Evolutionary conservation across 1,140 invertebrate genomes (phyloP).

Genomic region (Pogonomyrmex californicus): DNA sequence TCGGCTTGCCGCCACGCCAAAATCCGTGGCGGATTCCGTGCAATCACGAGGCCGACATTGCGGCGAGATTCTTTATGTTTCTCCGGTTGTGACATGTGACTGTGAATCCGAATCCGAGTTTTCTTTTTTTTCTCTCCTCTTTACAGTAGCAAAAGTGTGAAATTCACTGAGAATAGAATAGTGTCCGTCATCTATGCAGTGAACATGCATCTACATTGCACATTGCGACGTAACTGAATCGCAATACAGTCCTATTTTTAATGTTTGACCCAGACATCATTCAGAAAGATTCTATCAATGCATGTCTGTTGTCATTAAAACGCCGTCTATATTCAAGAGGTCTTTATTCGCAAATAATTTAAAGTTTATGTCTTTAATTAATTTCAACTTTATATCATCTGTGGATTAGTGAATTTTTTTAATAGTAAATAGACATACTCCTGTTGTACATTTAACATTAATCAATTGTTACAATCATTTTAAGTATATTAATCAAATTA

Average conservation of each 20-base stretch:
- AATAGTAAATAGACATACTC: background rate
- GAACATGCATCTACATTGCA: background rate
- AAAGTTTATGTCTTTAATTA: background rate
- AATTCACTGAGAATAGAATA: background rate
- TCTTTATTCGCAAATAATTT: background rate
- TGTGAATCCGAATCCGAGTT: background rate
- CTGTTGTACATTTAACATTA: background rate
- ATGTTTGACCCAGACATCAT: background rate
- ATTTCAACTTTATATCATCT: background rate
- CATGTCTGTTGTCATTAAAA: background rate
- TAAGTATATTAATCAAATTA: background rate
- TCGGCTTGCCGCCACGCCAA: background rate
- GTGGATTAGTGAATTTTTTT: background rate
- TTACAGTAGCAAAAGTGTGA: background rate
- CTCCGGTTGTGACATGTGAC: constrained; percentile 13
- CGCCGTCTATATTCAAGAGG: constrained; percentile 7
- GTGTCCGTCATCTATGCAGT: background rate
- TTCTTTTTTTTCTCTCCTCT: background rate
- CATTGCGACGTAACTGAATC: background rate
- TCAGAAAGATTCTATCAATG: background rate
- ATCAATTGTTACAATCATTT: background rate
- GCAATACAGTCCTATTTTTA: background rate
- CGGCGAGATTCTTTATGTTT: background rate
- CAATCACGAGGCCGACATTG: too few species aligned
- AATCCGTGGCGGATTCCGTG: background rate